These are phyloP conservation scores for Scolopax mira DNA, from an alignment of 2,113 vertebrate genomes.

Conservation along the genomic window DNA sequence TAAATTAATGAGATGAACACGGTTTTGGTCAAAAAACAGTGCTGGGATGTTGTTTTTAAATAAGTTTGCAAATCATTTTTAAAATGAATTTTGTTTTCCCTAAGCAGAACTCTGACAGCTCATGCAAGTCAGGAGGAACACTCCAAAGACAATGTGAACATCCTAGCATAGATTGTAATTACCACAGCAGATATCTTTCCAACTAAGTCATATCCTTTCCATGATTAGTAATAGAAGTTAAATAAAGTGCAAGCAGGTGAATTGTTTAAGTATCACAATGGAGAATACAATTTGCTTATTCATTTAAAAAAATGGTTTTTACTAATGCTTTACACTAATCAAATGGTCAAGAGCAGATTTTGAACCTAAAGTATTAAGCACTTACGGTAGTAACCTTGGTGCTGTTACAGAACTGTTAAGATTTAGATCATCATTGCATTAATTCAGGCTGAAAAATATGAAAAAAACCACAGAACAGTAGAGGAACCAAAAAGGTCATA, in stretches of 20 bases:
- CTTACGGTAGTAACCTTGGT: neutral
- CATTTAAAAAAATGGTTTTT: neutral
- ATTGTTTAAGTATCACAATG: neutral
- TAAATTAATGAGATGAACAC: neutral
- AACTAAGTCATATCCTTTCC: neutral
- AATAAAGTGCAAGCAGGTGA: neutral
- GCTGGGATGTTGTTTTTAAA: neutral
- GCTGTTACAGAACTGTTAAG: neutral
- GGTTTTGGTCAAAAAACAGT: neutral
- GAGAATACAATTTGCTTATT: neutral
- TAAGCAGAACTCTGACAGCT: neutral
- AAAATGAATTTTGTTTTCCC: neutral
- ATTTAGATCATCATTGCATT: neutral
- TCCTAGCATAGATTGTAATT: neutral
- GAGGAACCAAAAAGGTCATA: neutral
- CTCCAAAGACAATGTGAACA: neutral
- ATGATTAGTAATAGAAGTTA: neutral
- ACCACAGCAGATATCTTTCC: neutral
- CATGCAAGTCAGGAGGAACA: neutral
- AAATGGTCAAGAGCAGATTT: neutral
- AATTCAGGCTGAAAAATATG: neutral
- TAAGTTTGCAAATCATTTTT: neutral
- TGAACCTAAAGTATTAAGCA: neutral
- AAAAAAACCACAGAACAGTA: neutral
- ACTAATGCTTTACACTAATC: neutral